Conservation (phyloP, 1,140 invertebrate genomes). For the Mesaphorura yosii region DNA sequence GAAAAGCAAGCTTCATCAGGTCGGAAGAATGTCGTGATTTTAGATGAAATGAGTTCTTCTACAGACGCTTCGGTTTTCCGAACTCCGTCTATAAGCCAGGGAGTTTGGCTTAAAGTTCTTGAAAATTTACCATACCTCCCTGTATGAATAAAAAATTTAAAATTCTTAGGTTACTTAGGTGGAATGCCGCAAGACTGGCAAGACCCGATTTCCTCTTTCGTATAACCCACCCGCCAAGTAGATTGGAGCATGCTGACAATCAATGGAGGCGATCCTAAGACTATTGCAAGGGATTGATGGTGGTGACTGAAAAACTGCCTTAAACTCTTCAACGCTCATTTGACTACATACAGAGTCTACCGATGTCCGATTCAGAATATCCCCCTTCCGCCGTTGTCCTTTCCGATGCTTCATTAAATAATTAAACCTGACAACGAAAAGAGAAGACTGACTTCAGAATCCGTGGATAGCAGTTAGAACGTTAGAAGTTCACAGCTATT, state of each 20-base stretch:
- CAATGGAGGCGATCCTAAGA: slow-evolving; percentile 10
- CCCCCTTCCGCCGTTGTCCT: not conserved
- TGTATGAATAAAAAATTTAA: slow-evolving; percentile 31
- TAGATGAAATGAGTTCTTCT: slow-evolving; percentile 71
- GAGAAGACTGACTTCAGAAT: too few species aligned
- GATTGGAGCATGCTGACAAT: slow-evolving; percentile 19
- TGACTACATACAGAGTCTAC: slow-evolving; percentile 7
- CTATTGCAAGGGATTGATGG: slow-evolving; percentile 11
- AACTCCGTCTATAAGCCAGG: slow-evolving; percentile 77
- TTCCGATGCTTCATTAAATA: not conserved
- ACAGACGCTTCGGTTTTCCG: slow-evolving; percentile 72
- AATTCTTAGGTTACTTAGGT: not conserved
- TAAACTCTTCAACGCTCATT: slow-evolving; percentile 9
- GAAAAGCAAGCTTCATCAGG: slow-evolving; percentile 57
- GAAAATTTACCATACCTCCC: slow-evolving; percentile 81
- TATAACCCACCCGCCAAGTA: slow-evolving; percentile 29
- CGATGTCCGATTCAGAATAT: slow-evolving; percentile 6
- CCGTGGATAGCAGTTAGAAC: too few species aligned
- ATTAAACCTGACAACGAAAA: too few species aligned
- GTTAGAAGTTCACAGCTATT: too few species aligned
- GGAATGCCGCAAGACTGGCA: too few species aligned
- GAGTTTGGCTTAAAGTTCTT: slow-evolving; percentile 77
- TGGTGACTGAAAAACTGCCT: slow-evolving; percentile 8
- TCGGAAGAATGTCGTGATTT: slow-evolving; percentile 41
- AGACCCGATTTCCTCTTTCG: too few species aligned